phyloP scores from a whole-genome alignment of 2,113 vertebrate species.

The Oxyura jamaicensis region DNA sequence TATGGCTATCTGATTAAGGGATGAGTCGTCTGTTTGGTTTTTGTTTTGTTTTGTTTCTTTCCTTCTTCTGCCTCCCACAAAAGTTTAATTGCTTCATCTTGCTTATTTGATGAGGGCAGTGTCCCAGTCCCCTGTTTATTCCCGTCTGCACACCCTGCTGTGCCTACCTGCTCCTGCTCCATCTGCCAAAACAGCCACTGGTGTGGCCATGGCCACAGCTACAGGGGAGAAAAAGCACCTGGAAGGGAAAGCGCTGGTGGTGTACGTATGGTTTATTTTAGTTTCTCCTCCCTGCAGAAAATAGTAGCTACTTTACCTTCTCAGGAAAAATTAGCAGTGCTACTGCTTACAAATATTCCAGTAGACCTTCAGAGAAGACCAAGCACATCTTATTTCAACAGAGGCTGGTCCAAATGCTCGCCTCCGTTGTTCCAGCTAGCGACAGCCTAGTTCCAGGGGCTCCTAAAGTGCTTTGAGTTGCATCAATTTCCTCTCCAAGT shows the following conservation, averaged over 20 bases:
- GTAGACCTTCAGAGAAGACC: not conserved
- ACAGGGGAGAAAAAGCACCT: not conserved
- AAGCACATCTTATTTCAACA: not conserved
- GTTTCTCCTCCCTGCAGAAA: not conserved
- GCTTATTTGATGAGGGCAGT: not conserved
- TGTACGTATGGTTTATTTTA: not conserved
- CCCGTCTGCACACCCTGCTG: not conserved
- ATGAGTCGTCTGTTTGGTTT: not conserved
- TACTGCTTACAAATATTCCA: not conserved
- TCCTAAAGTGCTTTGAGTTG: not conserved
- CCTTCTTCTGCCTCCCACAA: not conserved
- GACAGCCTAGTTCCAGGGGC: not conserved
- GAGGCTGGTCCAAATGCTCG: not conserved
- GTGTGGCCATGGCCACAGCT: not conserved
- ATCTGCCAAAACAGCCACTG: not conserved
- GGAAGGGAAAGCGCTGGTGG: not conserved
- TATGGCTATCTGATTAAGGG: not conserved
- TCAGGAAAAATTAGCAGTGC: not conserved
- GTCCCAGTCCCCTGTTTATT: not conserved
- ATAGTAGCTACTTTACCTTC: not conserved
- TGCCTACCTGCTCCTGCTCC: not conserved
- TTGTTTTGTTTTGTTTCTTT: not conserved
- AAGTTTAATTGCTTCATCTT: not conserved
- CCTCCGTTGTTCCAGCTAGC: not conserved
- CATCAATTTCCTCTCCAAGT: not conserved